Percentiles rank a stretch among this genome's conserved stretches.
Evolutionary conservation across 2,888 invertebrate genomes (phyloP).

Genomic region (Eudemis profundana): DNA sequence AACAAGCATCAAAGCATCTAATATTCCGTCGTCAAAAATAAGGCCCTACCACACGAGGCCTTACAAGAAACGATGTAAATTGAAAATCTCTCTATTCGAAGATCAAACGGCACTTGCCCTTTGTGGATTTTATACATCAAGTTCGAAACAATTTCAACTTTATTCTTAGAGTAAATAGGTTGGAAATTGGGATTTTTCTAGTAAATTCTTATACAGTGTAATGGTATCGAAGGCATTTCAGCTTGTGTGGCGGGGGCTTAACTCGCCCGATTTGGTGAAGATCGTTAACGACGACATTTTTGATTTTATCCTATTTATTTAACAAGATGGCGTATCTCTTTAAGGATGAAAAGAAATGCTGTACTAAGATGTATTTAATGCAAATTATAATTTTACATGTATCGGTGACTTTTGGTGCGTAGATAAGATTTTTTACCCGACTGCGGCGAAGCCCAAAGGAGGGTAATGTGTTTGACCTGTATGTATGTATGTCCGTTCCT

Average conservation of each 20-base stretch:
- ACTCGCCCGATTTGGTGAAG: slow-evolving; percentile 33
- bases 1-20: slow-evolving; percentile 28
- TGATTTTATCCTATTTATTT: slow-evolving; percentile 38
- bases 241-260: slow-evolving; percentile 27
- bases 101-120: slow-evolving; percentile 72
- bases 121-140: slow-evolving; percentile 61
- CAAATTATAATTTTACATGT: neutral
- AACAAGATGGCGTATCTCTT: slow-evolving; percentile 21
- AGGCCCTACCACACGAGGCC: slow-evolving; percentile 32
- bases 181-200: neutral
- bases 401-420: neutral
- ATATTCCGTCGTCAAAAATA: slow-evolving; percentile 36
- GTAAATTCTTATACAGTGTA: slow-evolving; percentile 13
- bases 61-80: slow-evolving; percentile 67
- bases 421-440: neutral
- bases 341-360: slow-evolving; percentile 11
- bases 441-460: too few species aligned
- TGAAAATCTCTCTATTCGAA: slow-evolving; percentile 78
- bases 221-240: slow-evolving; percentile 30
- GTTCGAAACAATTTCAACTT: neutral
- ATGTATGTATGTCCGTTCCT: too few species aligned
- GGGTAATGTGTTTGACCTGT: too few species aligned
- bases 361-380: neutral
- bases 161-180: neutral
- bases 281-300: slow-evolving; percentile 38